Base-by-base conservation (phyloP, 2,797 vertebrate species). In the Malurus leucopterus region DNA sequence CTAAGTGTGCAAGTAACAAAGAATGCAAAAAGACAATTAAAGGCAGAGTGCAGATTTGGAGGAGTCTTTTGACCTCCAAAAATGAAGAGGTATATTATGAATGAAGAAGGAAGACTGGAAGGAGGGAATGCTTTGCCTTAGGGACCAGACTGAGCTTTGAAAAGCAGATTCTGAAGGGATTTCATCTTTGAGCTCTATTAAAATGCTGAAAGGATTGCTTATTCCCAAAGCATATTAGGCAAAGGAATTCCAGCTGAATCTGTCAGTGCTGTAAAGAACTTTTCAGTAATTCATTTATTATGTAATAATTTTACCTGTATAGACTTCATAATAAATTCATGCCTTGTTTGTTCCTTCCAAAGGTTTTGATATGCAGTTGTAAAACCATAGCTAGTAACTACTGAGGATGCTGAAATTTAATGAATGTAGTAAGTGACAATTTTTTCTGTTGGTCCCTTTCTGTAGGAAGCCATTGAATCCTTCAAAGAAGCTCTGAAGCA, bases 401-500 rank as follows among this genome's bases (percentile, higher is more conserved):
- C 36, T 36, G 15, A 79, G 34, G 19, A 24, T 77, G 32, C 36
- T 86, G 63, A 77, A 88, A 74, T 34, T 62, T 40, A 59, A 29
- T 6, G 1, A 51, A 15, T 30, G 4, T 36, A 55, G 2, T 68
- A 34, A 71, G 49, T 32, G 50, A 59, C 22, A 79, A 12, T 5
- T 36, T 46, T 70, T 89, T 91, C 29, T 88, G 9, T 74, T 85
- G 51, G 4, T 83, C 11, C 14, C 41, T 95, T 89, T 75, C 77
- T 90, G 20, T 93, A 99, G 99, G 99, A 99, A 98, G 99, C 99
- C 89, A 99, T 99, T 62, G 99, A 99, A 89, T 98, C 98, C 2
- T 99, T 99, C 95, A 99, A 99, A 97, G 99, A 99, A 96, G 98
- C 99, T 19, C 93, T 99, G 91, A 99, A 98, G 91, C 97, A 99